These are phyloP conservation scores for Craseonycteris thonglongyai DNA, from an alignment of 2,113 vertebrate species.

Conservation along the genomic window DNA sequence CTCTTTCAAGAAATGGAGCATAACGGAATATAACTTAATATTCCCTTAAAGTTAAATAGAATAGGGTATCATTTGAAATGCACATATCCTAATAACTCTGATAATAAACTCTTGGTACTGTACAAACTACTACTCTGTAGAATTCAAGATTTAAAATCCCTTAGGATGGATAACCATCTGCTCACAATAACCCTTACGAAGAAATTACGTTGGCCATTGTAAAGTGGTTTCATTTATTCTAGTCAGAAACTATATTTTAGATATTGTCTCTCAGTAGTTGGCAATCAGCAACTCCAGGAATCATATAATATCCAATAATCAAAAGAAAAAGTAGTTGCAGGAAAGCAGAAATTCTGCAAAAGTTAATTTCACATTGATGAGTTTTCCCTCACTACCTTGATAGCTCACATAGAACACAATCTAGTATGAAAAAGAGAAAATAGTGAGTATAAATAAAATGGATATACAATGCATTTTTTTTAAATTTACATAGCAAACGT, in stretches of 20 bases:
- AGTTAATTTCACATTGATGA: background rate
- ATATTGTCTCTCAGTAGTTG: background rate
- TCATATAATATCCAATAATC: background rate
- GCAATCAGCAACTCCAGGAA: conserved; percentile 18
- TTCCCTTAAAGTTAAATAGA: conserved; percentile 15
- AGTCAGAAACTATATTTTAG: conserved; percentile 13
- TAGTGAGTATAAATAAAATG: background rate
- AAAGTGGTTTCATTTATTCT: conserved; percentile 2
- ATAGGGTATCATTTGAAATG: background rate
- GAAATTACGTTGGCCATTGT: conserved; percentile 13
- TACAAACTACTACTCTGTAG: background rate
- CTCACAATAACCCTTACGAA: conserved; percentile 18
- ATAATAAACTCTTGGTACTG: background rate
- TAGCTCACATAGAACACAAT: conserved; percentile 7
- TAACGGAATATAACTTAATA: conserved; percentile 8
- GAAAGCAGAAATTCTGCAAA: conserved; percentile 10
- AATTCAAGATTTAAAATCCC: conserved; percentile 31
- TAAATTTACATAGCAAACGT: background rate
- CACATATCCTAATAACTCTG: background rate
- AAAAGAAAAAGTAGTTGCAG: conserved; percentile 15
- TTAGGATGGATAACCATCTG: conserved; percentile 16
- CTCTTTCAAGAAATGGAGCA: background rate
- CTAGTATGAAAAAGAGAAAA: conserved; percentile 33
- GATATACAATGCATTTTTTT: background rate
- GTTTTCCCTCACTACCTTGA: background rate